Evolutionary conservation across 2,888 invertebrate species (phyloP).

Genomic region (Arctia plantaginis): DNA sequence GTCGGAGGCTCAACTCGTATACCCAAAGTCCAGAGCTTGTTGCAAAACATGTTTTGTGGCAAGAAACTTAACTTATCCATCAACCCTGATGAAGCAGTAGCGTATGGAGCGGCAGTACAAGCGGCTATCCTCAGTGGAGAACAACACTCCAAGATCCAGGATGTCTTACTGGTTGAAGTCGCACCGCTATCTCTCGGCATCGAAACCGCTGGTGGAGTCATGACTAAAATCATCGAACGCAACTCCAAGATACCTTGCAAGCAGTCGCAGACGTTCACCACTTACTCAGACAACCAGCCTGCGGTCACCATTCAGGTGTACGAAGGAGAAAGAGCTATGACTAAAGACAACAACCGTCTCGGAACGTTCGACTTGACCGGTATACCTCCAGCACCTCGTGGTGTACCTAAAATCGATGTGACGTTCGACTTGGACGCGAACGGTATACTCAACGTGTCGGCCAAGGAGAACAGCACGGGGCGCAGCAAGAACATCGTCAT

Average conservation of each 20-base stretch:
- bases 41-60: conserved; percentile 13
- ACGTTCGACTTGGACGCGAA: conserved; percentile 18
- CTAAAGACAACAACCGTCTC: conserved; percentile 14
- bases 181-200: conserved; percentile 16
- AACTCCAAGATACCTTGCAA: conserved; percentile 19
- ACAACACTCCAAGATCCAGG: conserved; percentile 18
- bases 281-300: conserved; percentile 15
- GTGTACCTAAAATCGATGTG: conserved; percentile 15
- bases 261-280: conserved; percentile 16
- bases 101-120: conserved; percentile 15
- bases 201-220: conserved; percentile 16
- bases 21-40: conserved; percentile 14
- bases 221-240: conserved; percentile 10
- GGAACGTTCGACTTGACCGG: conserved; percentile 17
- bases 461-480: conserved; percentile 16
- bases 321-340: conserved; percentile 18
- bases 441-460: conserved; percentile 16
- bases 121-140: conserved; percentile 17
- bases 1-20: conserved; percentile 18
- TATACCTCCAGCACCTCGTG: conserved; percentile 15
- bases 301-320: conserved; percentile 17
- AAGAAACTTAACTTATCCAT: conserved; percentile 18
- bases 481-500: conserved; percentile 17
- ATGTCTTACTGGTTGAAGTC: conserved; percentile 13
- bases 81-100: conserved; percentile 17